A percentile compares a stretch with the other conserved stretches of the same genome.
Evolutionary conservation across 2,797 vertebrate species (phyloP).

Genomic region (Perodicticus potto): DNA sequence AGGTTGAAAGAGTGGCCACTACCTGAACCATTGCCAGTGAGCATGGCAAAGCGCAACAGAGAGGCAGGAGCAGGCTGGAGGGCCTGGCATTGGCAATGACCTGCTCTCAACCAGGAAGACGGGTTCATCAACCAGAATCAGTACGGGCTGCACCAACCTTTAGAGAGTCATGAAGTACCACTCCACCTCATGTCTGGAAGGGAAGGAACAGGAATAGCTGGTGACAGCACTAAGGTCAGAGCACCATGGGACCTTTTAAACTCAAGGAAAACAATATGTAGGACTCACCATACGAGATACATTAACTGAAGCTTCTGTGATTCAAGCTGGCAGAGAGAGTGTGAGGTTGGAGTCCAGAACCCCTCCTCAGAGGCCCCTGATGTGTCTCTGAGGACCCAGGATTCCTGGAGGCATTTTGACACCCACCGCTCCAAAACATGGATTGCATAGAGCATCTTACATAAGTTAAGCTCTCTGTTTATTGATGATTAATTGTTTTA

Average conservation of each 20-base stretch:
- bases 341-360: rapidly evolving
- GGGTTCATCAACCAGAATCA: neutral
- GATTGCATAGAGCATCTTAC: neutral
- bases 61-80: neutral
- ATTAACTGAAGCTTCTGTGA: neutral
- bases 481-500: conserved; percentile 65
- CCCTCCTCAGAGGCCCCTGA: neutral
- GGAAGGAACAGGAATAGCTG: neutral
- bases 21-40: neutral
- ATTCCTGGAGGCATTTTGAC: neutral
- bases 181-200: neutral
- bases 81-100: neutral
- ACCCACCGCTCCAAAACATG: neutral
- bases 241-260: neutral
- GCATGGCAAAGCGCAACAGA: neutral
- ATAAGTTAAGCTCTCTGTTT: conserved; percentile 57
- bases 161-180: neutral
- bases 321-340: neutral
- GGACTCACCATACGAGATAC: neutral
- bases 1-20: neutral
- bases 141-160: neutral
- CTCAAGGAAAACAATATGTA: neutral
- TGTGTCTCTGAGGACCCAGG: neutral
- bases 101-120: neutral
- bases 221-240: neutral